These are phyloP conservation scores for Salarias fasciatus DNA, from an alignment of 2,797 vertebrate species.

Conservation along the genomic window DNA sequence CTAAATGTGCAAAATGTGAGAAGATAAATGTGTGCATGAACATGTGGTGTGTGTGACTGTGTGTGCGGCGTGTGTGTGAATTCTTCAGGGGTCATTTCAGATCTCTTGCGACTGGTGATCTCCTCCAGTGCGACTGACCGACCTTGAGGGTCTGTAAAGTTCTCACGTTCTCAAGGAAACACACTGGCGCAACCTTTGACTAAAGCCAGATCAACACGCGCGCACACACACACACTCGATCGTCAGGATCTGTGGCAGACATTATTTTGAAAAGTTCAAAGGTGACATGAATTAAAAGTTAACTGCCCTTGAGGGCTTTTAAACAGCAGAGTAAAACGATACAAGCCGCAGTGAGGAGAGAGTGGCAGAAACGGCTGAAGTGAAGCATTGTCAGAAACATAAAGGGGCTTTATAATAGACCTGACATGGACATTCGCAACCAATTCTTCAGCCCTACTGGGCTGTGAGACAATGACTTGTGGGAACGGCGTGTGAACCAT, in stretches of 20 bases:
- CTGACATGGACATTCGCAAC: not conserved
- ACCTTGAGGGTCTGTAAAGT: conserved; percentile 80
- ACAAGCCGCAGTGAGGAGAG: conserved; percentile 31
- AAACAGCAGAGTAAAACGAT: conserved; percentile 60
- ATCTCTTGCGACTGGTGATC: conserved; percentile 57
- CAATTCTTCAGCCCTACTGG: not conserved
- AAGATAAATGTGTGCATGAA: too few species aligned
- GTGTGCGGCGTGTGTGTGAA: conserved; percentile 19
- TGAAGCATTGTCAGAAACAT: conserved; percentile 19
- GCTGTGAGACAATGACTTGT: not conserved
- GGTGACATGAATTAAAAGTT: conserved; percentile 78
- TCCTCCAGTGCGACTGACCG: conserved; percentile 68
- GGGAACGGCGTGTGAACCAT: too few species aligned
- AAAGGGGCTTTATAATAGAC: conserved; percentile 19
- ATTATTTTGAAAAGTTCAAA: conserved; percentile 72
- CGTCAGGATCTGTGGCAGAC: conserved; percentile 55
- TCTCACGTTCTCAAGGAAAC: conserved; percentile 77
- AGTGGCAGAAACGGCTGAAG: conserved; percentile 20
- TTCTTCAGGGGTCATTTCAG: conserved; percentile 28
- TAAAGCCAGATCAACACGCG: conserved; percentile 55
- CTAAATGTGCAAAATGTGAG: too few species aligned
- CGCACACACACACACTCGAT: conserved; percentile 20
- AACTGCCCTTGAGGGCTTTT: conserved; percentile 75
- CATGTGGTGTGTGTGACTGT: too few species aligned
- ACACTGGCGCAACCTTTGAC: conserved; percentile 29